Percentiles rank a stretch among this genome's conserved stretches.
These are phyloP conservation scores for Zootermopsis nevadensis DNA, from an alignment of 2,888 invertebrate genomes.

Conservation along the genomic window DNA sequence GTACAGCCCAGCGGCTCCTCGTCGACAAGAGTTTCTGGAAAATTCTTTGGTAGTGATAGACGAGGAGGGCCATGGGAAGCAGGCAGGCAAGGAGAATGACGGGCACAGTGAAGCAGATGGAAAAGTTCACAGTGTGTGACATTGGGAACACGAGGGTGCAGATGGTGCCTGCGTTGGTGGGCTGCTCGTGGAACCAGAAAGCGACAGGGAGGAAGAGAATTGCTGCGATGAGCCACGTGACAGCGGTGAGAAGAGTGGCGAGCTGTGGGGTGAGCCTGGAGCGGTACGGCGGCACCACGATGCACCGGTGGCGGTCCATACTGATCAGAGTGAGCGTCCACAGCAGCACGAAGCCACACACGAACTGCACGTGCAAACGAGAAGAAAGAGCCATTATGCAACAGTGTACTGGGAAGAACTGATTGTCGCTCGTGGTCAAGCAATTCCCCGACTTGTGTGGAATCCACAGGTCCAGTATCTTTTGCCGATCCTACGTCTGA, in stretches of 20 bases:
- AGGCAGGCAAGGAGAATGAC: constrained; percentile 66
- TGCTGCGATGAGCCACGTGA: constrained; percentile 66
- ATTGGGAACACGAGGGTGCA: constrained; percentile 69
- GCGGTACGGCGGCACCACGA: constrained; percentile 68
- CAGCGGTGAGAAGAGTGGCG: constrained; percentile 60
- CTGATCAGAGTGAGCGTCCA: constrained; percentile 71
- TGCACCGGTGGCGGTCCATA: constrained; percentile 68
- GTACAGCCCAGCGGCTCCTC: constrained; percentile 66
- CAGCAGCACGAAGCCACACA: constrained; percentile 69
- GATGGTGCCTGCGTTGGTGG: constrained; percentile 58
- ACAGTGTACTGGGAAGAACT: no score
- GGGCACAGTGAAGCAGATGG: constrained; percentile 66
- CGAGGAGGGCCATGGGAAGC: constrained; percentile 67
- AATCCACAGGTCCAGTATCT: no score
- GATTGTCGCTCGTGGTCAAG: no score
- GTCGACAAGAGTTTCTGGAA: constrained; percentile 67
- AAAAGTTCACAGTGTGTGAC: constrained; percentile 63
- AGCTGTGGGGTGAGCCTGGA: constrained; percentile 64
- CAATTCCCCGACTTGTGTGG: no score
- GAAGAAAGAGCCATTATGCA: not conserved
- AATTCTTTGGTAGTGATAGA: constrained; percentile 68
- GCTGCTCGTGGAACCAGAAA: constrained; percentile 65
- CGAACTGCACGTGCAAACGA: constrained; percentile 62
- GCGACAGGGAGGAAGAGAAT: constrained; percentile 66
- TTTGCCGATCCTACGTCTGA: no score